Evolutionary conservation across 2,113 vertebrate species (phyloP), one percentile per base, ranked within the genome.

Genomic region (Phylloscopus trochilus): DNA sequence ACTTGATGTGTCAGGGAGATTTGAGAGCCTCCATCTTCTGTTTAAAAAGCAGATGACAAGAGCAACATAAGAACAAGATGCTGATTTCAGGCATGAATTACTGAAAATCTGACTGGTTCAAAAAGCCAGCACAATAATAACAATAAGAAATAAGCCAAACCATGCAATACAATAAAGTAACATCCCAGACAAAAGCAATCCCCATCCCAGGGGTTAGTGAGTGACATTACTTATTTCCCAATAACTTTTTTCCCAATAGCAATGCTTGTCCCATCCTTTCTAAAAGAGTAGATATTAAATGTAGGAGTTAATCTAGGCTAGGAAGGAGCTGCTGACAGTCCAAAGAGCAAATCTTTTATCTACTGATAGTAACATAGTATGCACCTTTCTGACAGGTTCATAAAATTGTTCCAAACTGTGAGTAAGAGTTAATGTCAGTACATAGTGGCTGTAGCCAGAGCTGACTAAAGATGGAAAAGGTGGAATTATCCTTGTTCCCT

Each of bases 1-100:
- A 99, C 85, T 94, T 99, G 99, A 39, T 99, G 97, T 10, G 43
- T 21, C 73, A 98, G 70, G 22, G 69, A 79, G 64, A 98, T 97
- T 43, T 96, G 90, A 75, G 94, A 87, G 41, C 98, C 98, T 80
- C 81, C 97, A 72, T 98, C 98, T 94, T 97, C 98, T 98, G 58
- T 94, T 95, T 87, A 33, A 79, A 93, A 92, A 52, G 58, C 79
- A 47, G 18, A 84, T 9, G 5, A 86, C 17, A 83, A 64, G 16
- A 62, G 44, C 46, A 82, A 47, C 10, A 18, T 33, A 88, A 64
- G 17, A 60, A 58, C 20, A 82, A 52, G 6, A 26, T 24, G 43
- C 27, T 11, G 2, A 26, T 81, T 83, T 86, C 53, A 67, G 21
- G 55, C 31, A 51, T 59, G 63, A 90, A 74, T 79, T 76, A 55